Base-by-base conservation (phyloP, 2,797 vertebrate genomes). In the Manis javanica region DNA sequence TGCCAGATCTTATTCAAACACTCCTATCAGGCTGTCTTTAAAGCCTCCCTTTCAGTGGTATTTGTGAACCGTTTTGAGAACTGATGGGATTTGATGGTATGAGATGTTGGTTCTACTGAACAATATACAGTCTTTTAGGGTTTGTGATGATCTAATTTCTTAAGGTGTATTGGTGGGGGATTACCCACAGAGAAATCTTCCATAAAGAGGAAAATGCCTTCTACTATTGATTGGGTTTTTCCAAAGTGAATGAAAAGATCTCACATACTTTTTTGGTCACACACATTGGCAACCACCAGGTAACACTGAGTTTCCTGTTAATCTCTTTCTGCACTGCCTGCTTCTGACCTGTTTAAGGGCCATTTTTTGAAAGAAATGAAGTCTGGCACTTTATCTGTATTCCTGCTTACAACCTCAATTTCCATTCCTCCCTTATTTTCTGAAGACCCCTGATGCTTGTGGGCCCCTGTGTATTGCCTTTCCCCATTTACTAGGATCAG, bases 351-450 rank as follows among this genome's bases (percentile, higher is more conserved):
- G 72, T 95, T 19, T 39, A 26, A 16, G 42, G 37, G 11, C 9
- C 24, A 42, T n/a, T 90, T 96, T 87, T 94, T 93, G 92, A 72
- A 94, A 87, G 84, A 90, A 91, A 66, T 34, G 26, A 94, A 88
- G n/a, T 53, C 21, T 14, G 14, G 11, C 53, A 9, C 39, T 88
- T 2, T 51, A 29, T 77, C 29, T 91, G 1, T 42, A n/a, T 85
- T 83, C 39, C 53, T 95, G 2, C 39, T 61, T 24, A 24, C 23
- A 21, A 37, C n/a, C 61, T 37, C 29, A 24, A 69, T 90, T 77
- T 92, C 77, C 18, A 34, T 74, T 78, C 55, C 75, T 51, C 10
- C 29, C 57, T n/a, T n/a, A 18, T 78, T 91, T 87, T 84, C 37
- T 51, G 14, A 68, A 39, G n/a, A 68, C 46, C 34, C 21, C 55